These are phyloP conservation scores for Actinernus sp. DNA, from an alignment of 92 coral and sea anemone genomes.

Conservation along the genomic window DNA sequence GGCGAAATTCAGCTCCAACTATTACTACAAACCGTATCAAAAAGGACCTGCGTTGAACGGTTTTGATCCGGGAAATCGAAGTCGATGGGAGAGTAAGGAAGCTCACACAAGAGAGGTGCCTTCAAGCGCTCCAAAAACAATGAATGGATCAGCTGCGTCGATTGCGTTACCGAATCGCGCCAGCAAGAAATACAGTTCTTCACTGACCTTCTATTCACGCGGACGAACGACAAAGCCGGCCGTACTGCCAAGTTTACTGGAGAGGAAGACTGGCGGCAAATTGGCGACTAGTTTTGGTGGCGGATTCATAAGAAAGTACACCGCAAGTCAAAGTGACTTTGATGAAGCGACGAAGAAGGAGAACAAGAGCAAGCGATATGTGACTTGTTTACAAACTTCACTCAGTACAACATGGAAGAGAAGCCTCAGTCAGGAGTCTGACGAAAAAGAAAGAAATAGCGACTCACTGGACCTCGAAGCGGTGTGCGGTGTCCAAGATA, in stretches of 20 bases:
- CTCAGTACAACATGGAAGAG: constrained; percentile 72
- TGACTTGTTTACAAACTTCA: constrained; percentile 68
- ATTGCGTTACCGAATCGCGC: constrained; percentile 1
- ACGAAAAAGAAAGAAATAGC: constrained; percentile 6
- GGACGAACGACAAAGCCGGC: constrained; percentile 17
- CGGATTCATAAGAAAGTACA: constrained; percentile 8
- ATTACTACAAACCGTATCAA: too few relatives aligned
- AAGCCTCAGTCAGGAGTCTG: constrained; percentile 25
- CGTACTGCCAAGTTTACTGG: constrained; percentile 18
- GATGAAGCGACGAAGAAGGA: constrained; percentile 3
- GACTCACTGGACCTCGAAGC: not conserved
- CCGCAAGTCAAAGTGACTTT: constrained; percentile 10
- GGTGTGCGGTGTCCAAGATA: not conserved
- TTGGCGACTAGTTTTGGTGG: constrained; percentile 12
- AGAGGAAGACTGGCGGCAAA: constrained; percentile 27
- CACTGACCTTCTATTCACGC: constrained; percentile 37
- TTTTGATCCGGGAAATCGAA: too few relatives aligned
- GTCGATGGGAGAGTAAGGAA: too few relatives aligned
- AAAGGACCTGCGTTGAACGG: too few relatives aligned
- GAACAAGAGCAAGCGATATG: constrained; percentile 19
- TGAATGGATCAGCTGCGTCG: constrained; percentile 27
- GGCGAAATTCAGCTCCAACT: too few relatives aligned
- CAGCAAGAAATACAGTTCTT: constrained; percentile 32
- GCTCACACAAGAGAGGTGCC: too few relatives aligned
- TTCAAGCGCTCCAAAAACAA: not conserved